Evolutionary conservation across 2,797 vertebrate genomes (phyloP).

Genomic region (Eidolon dupreanum): DNA sequence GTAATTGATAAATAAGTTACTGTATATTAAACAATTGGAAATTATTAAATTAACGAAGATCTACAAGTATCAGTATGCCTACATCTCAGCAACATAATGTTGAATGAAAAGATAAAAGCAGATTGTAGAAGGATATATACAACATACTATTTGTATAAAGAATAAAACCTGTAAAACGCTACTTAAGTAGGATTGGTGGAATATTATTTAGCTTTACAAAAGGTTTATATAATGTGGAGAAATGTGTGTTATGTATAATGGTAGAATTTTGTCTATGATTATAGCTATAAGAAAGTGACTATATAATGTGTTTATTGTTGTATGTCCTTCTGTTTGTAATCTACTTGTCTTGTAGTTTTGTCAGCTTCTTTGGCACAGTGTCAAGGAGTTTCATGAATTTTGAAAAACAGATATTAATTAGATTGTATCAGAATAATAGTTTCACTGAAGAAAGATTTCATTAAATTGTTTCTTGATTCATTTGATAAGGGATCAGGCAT

Average conservation of each 20-base stretch:
- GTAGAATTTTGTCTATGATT: not conserved
- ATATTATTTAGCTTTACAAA: not conserved
- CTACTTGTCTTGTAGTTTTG: not conserved
- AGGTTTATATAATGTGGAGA: not conserved
- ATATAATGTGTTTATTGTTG: not conserved
- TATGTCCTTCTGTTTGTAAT: not conserved
- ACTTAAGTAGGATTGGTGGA: not conserved
- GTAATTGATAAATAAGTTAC: not conserved
- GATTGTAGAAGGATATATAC: not conserved
- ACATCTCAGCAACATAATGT: not conserved
- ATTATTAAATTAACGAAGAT: slow-evolving; percentile 7
- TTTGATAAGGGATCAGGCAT: not conserved
- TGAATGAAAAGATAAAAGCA: slow-evolving; percentile 22
- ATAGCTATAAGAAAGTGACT: not conserved
- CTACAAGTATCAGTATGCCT: not conserved
- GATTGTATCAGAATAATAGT: not conserved
- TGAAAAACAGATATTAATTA: slow-evolving; percentile 21
- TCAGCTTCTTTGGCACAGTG: not conserved
- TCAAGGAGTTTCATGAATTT: slow-evolving; percentile 43
- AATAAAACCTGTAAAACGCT: not conserved
- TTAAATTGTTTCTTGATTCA: not conserved
- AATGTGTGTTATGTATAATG: not conserved
- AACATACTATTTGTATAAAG: not conserved
- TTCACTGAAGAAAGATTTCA: not conserved
- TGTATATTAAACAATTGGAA: not conserved